A percentile compares a stretch with the other conserved stretches of the same genome.
Evolutionary conservation across 2,888 invertebrate species (phyloP).

Genomic region (Drosophila multiciliata): DNA sequence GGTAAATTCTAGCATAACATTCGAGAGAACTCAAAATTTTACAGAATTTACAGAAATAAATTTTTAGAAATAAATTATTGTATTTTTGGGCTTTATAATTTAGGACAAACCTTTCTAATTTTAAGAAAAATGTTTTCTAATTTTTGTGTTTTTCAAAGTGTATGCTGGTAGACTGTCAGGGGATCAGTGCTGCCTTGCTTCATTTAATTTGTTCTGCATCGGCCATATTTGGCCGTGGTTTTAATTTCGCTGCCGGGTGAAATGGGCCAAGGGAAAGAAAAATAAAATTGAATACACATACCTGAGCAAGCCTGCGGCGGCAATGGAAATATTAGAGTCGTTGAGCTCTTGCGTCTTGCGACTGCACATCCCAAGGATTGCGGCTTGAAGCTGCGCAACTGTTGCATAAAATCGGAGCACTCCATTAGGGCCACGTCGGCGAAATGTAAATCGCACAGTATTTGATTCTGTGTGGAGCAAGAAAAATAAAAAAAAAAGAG

Average conservation of each 20-base stretch:
- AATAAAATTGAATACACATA: constrained; percentile 84
- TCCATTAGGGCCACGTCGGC: constrained; percentile 98
- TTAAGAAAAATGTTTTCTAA: background rate
- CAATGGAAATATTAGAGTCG: constrained; percentile 96
- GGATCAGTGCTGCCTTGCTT: constrained; percentile 35
- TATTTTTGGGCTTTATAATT: background rate
- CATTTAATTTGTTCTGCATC: constrained; percentile 2
- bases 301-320: constrained; percentile 98
- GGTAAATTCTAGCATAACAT: background rate
- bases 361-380: constrained; percentile 98
- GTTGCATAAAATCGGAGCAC: constrained; percentile 98
- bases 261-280: background rate
- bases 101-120: background rate
- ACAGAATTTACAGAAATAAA: too few relatives aligned
- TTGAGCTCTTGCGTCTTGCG: constrained; percentile 96
- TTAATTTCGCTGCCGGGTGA: constrained; percentile 17
- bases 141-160: background rate
- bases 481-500: background rate
- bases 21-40: background rate
- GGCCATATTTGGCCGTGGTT: constrained; percentile 25
- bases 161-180: background rate
- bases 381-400: constrained; percentile 97
- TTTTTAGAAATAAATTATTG: too few relatives aligned
- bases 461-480: constrained; percentile 89
- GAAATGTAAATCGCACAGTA: constrained; percentile 97